phyloP scores from a whole-genome alignment of 1,140 invertebrate genomes.

The Maconellicoccus hirsutus region DNA sequence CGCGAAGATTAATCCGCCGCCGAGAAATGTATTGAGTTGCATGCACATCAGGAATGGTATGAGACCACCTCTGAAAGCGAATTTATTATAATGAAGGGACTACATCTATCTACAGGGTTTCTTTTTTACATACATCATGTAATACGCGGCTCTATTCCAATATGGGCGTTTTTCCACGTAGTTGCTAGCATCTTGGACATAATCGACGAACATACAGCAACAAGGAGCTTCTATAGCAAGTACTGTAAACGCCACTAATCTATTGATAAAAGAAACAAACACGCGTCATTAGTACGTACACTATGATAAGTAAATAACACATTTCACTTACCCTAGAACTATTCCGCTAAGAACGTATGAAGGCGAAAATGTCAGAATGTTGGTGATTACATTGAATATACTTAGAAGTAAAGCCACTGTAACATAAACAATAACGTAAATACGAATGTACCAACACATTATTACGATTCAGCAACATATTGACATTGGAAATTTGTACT shows the following conservation, averaged over 20 bases:
- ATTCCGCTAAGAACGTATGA: slow-evolving; percentile 71
- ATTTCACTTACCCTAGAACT: slow-evolving; percentile 61
- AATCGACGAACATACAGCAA: slow-evolving; percentile 88
- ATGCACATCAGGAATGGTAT: slow-evolving; percentile 66
- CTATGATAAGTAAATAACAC: neutral
- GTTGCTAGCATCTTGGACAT: slow-evolving; percentile 70
- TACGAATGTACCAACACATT: too few relatives aligned
- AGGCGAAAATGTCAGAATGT: slow-evolving; percentile 46
- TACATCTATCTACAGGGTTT: neutral
- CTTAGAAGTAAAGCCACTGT: slow-evolving; percentile 82
- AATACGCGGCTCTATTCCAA: slow-evolving; percentile 80
- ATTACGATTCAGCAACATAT: slow-evolving; percentile 10
- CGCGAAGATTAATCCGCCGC: slow-evolving; percentile 73
- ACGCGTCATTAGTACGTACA: neutral
- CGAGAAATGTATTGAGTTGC: slow-evolving; percentile 65
- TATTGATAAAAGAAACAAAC: slow-evolving; percentile 29
- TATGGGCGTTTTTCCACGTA: slow-evolving; percentile 70
- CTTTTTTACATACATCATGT: slow-evolving; percentile 58
- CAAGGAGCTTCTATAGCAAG: slow-evolving; percentile 84
- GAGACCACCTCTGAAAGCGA: slow-evolving; percentile 53
- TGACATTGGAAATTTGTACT: neutral
- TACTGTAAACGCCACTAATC: slow-evolving; percentile 69
- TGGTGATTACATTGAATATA: slow-evolving; percentile 61
- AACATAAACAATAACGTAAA: slow-evolving; percentile 33
- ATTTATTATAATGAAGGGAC: neutral